Conservation (phyloP, 2,888 invertebrate genomes). For the Idaea straminata region DNA sequence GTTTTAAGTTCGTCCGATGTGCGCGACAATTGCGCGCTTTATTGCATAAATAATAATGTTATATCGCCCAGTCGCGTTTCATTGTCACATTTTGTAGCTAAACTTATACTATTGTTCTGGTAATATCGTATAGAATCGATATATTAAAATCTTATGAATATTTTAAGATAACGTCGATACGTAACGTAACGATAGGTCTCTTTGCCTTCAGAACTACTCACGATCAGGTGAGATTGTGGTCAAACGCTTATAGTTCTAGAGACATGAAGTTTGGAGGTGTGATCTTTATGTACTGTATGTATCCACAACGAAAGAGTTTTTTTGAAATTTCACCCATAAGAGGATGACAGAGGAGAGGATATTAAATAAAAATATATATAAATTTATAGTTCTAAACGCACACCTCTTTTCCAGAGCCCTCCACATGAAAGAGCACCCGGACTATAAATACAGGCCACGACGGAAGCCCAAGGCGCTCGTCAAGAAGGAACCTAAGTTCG, state of each 20-base stretch:
- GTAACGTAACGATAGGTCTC: too few species aligned
- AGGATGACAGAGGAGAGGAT: too few species aligned
- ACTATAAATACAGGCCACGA: conserved; percentile 94
- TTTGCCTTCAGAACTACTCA: neutral
- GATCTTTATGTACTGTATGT: too few species aligned
- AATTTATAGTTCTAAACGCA: neutral
- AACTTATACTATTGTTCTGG: conserved; percentile 44
- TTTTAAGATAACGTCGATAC: neutral
- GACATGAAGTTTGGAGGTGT: too few species aligned
- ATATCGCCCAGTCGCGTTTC: conserved; percentile 67
- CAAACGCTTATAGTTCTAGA: too few species aligned
- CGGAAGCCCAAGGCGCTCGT: conserved; percentile 92
- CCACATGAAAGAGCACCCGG: conserved; percentile 96
- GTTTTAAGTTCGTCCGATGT: conserved; percentile 77
- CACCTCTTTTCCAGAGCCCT: conserved; percentile 48
- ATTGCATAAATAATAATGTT: conserved; percentile 80
- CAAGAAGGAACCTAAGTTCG: conserved; percentile 89
- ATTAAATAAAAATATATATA: too few species aligned
- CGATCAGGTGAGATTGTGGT: neutral
- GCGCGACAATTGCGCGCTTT: conserved; percentile 76
- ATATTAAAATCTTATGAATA: neutral
- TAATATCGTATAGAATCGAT: neutral
- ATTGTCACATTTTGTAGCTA: conserved; percentile 63
- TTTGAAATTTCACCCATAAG: too few species aligned
- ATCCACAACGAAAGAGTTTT: too few species aligned